phyloP scores from a whole-genome alignment of 2,113 vertebrate genomes.

The Platichthys flesus region DNA sequence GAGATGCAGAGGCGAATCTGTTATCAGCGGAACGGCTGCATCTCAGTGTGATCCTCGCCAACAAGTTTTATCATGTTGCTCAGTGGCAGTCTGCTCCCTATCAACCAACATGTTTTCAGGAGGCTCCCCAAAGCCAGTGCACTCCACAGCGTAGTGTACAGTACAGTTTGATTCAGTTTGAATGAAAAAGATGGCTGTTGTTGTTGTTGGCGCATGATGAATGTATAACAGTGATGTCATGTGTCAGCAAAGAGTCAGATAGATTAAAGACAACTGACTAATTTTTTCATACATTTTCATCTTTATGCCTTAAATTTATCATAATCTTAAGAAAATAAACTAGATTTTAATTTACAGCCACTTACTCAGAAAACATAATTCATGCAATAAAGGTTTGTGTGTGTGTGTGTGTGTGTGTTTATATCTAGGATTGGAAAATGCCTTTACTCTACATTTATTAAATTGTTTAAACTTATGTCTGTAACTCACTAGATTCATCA shows the following conservation, averaged over 20 bases:
- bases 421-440: too few species aligned
- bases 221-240: too few species aligned
- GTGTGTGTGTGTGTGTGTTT: neutral
- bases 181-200: too few species aligned
- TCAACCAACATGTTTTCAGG: constrained; percentile 22
- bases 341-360: too few species aligned
- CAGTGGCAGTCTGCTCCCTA: constrained; percentile 34
- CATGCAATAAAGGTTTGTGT: neutral
- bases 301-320: too few species aligned
- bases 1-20: constrained; percentile 43
- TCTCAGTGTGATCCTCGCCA: constrained; percentile 47
- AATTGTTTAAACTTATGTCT: too few species aligned
- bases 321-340: too few species aligned
- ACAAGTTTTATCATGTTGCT: constrained; percentile 69
- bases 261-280: too few species aligned
- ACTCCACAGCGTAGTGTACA: neutral
- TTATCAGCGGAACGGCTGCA: constrained; percentile 40
- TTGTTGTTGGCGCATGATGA: neutral
- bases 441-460: too few species aligned
- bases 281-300: too few species aligned
- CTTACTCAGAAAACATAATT: neutral
- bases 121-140: neutral
- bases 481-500: neutral
- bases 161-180: too few species aligned
- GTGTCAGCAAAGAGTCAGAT: too few species aligned